Evolutionary conservation across 2,797 vertebrate genomes (phyloP), one percentile per base, ranked within the genome.

Genomic region (Dicrostonyx torquatus): DNA sequence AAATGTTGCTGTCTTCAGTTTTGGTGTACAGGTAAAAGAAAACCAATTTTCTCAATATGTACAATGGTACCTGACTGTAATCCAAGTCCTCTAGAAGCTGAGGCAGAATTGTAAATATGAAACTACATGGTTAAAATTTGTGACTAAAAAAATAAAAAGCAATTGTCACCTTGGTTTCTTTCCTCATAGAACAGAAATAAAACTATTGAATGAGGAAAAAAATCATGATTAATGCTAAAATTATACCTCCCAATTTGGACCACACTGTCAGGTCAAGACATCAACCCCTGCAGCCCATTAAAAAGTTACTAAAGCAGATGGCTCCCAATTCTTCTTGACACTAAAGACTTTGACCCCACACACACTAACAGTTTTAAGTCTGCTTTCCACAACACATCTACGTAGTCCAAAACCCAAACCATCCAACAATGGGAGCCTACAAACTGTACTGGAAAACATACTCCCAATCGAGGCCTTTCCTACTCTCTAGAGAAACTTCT

Each of bases 1-100:
- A 88, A 73, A 75, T 70, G 68, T 72, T 87, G 29, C 11, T 89
- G 24, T 79, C 50, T 94, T 45, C 45, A 50, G 64, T 31, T 66
- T 90, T 75, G 80, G n/a, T 82, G 34, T 77, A n/a, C 53, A 94
- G 79, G 82, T 37, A 58, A 90, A 82, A 50, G 90, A 77, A 90
- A 90, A 92, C 48, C 58, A 94, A 80, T 37, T 78, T 53, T 53
- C 60, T 40, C 12, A 3, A 22, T 89, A 4, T 14, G 34, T 66
- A 37, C 24, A 48, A 37, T 50, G 22, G 34, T 26, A 78, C 60
- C 31, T 89, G 60, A 3, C 60, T 89, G 2, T 78, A 53, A 66
- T 14, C 60, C 14, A 8, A 78, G 45, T n/a, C 22, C 43, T 66
- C 45, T 48, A 43, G 9, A 53, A n/a, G 34, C 24, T 40, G 45